phyloP scores from a whole-genome alignment of 2,797 vertebrate species.

The Cossypha heuglini region DNA sequence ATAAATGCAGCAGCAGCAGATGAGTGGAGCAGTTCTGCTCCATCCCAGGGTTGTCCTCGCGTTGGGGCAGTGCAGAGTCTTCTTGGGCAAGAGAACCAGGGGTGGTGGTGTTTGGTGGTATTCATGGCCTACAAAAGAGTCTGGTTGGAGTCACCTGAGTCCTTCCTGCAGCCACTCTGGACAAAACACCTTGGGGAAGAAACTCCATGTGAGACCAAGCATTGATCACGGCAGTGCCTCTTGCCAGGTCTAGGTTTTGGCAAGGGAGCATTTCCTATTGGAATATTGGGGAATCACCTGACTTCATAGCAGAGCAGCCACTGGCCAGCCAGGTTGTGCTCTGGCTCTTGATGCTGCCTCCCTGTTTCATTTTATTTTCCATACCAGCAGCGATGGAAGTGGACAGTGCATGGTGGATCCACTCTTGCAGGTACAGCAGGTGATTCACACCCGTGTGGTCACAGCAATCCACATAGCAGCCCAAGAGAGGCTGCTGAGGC shows the following conservation, averaged over 20 bases:
- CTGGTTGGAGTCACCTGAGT: background rate
- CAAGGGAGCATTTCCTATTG: background rate
- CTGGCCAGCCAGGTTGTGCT: background rate
- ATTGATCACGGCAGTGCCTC: background rate
- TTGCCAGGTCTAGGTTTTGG: rapidly evolving
- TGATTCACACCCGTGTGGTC: background rate
- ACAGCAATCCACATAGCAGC: background rate
- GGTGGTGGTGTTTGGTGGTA: background rate
- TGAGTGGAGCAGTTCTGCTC: background rate
- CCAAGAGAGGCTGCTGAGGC: background rate
- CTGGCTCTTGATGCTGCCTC: background rate
- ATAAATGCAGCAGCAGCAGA: background rate
- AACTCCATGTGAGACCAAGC: background rate
- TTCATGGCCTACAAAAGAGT: background rate
- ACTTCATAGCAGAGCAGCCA: background rate
- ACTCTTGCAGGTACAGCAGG: background rate
- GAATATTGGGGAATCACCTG: background rate
- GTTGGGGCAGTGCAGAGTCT: rapidly evolving
- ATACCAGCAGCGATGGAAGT: background rate
- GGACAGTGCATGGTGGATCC: background rate
- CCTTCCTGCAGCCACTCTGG: background rate
- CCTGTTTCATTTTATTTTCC: background rate
- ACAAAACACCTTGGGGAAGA: background rate
- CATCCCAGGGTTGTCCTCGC: rapidly evolving
- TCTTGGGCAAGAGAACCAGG: background rate